Conservation (phyloP, 2,113 vertebrate species). For the Melanerpes aurifrons region DNA sequence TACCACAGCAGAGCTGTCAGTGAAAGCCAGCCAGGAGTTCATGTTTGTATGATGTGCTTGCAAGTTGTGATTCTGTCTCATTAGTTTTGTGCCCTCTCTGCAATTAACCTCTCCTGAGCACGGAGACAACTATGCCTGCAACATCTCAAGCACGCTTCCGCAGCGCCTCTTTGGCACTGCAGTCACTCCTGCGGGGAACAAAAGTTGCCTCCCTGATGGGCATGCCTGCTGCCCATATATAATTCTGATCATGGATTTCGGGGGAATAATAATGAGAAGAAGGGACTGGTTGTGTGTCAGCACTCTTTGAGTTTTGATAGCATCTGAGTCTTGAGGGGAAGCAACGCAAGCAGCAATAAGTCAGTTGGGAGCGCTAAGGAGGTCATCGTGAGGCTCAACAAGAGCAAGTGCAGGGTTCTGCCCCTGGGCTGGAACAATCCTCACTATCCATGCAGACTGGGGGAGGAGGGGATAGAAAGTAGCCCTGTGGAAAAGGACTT, state of each 20-base stretch:
- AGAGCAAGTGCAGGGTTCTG: too few relatives aligned
- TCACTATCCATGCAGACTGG: too few relatives aligned
- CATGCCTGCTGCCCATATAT: neutral
- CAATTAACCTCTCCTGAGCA: constrained; percentile 45
- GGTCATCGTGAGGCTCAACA: neutral
- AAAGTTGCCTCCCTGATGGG: neutral
- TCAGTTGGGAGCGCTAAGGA: neutral
- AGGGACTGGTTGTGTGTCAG: neutral
- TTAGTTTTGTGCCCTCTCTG: constrained; percentile 21
- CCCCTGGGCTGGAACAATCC: too few relatives aligned
- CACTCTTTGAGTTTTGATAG: neutral
- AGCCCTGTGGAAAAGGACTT: too few relatives aligned
- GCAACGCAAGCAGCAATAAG: neutral
- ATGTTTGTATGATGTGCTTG: neutral
- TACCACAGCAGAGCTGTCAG: constrained; percentile 14
- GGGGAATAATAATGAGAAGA: neutral
- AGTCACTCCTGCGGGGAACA: neutral
- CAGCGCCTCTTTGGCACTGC: constrained; percentile 9
- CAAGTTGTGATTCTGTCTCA: constrained; percentile 11
- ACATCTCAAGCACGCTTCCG: constrained; percentile 20
- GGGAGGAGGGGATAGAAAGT: too few relatives aligned
- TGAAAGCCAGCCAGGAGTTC: constrained; percentile 20
- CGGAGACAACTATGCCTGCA: neutral
- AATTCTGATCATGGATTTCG: neutral
- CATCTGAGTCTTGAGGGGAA: neutral